Conservation (phyloP, 2,113 vertebrate species). For the Actenoides lindsayi region DNA sequence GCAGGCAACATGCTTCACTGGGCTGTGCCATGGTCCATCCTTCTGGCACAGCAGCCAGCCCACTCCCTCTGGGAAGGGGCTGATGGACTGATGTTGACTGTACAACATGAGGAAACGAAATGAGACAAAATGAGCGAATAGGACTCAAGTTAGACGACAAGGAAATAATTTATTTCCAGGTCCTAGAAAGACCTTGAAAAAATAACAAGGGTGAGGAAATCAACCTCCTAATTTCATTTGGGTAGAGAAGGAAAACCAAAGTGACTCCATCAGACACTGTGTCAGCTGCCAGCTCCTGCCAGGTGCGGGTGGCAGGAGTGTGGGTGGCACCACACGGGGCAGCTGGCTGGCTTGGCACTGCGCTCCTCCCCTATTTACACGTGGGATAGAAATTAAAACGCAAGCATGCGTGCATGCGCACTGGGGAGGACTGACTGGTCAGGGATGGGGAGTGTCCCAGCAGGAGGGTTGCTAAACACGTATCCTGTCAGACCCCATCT, state of each 20-base stretch:
- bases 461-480: background rate
- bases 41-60: background rate
- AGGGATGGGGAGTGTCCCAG: background rate
- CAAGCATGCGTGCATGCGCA: background rate
- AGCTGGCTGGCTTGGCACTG: background rate
- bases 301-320: background rate
- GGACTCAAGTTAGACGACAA: constrained; percentile 32
- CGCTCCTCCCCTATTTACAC: background rate
- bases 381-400: background rate
- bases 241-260: constrained; percentile 24
- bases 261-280: background rate
- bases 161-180: constrained; percentile 71
- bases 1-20: rapidly evolving
- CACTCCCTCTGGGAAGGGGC: background rate
- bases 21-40: rapidly evolving
- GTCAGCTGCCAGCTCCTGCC: background rate
- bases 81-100: rapidly evolving
- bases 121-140: background rate
- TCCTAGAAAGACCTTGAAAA: constrained; percentile 63
- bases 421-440: background rate
- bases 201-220: constrained; percentile 48
- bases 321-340: rapidly evolving
- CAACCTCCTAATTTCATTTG: constrained; percentile 43
- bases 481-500: constrained; percentile 48
- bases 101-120: rapidly evolving